Base-by-base conservation (phyloP, 2,113 vertebrate genomes). In the Hylia prasina region DNA sequence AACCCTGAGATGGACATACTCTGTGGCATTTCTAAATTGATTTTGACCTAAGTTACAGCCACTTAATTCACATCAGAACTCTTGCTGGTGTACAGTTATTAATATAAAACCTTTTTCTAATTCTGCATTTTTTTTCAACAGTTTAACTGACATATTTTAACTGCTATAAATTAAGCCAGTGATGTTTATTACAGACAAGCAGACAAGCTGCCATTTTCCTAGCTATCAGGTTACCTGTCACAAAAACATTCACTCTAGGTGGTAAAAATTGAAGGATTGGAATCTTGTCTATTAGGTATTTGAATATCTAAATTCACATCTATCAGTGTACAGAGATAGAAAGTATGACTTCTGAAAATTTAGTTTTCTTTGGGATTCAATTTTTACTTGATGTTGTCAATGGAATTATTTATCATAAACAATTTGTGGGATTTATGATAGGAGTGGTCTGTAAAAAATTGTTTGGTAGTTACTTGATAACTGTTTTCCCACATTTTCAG, bases 381-480 rank as follows among this genome's bases (percentile, higher is more conserved):
- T 47, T 89, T 82, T 92, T 76, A 73, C 18, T 73, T 90, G 17
- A 25, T 90, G 56, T 90, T 91, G 53, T 78, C 22, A 70, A 39
- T 54, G 72, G n/a, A 87, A 91, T 90, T 94, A 93, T 75, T 89
- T 7, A 86, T 63, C 42, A 77, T 65, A 92, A 93, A 92, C 60
- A 77, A 66, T 92, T 90, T 89, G 83, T 84, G 72, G 35, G 40
- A 81, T 71, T 97, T 93, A 61, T 72, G 31, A 48, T 82, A 73
- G 73, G 64, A 79, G 37, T 88, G 64, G 65, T 71, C 72, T 91
- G 20, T 79, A 88, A 75, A 71, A 89, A 93, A 65, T 18, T 0
- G 0, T 87, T 86, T 2, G 4, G 9, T 80, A 71, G 31, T 66
- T 61, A 69, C 77, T 82, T 79, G 33, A 70, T 91, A 82, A 13